These are phyloP conservation scores for Panagrolaimus sp. DNA, from an alignment of 1,140 invertebrate species.

Conservation along the genomic window DNA sequence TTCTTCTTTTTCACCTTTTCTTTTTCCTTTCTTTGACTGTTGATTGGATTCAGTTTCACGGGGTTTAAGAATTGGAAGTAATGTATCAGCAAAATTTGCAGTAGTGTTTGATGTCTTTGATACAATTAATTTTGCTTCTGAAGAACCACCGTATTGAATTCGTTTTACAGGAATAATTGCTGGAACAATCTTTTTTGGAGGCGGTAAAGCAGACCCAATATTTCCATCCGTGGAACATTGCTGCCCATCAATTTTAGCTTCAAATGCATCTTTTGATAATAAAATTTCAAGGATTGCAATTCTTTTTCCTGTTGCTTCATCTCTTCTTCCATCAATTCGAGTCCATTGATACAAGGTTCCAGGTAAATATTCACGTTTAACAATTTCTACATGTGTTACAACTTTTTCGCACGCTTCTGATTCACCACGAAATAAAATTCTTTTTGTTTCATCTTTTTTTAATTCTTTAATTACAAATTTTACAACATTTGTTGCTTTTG, in stretches of 20 bases:
- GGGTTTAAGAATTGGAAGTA: background rate
- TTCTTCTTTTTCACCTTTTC: no score
- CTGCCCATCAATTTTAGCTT: background rate
- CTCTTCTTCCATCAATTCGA: background rate
- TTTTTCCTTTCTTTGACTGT: no score
- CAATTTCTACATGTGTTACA: background rate
- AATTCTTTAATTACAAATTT: background rate
- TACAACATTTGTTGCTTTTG: background rate
- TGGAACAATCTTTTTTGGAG: slow-evolving; percentile 1
- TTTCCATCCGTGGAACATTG: background rate
- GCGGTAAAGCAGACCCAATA: background rate
- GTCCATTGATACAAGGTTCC: background rate
- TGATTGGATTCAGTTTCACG: background rate
- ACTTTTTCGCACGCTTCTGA: background rate
- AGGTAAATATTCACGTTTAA: background rate
- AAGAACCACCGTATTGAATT: background rate
- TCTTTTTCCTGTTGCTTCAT: background rate
- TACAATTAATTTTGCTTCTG: background rate
- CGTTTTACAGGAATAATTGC: background rate
- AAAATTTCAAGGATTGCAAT: background rate
- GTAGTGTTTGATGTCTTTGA: no score
- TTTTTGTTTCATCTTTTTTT: background rate
- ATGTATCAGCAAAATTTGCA: background rate
- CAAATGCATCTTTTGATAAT: background rate
- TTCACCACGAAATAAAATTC: background rate